Evolutionary conservation across 2,888 invertebrate species (phyloP).

Genomic region (Lycocerus yunnanus): DNA sequence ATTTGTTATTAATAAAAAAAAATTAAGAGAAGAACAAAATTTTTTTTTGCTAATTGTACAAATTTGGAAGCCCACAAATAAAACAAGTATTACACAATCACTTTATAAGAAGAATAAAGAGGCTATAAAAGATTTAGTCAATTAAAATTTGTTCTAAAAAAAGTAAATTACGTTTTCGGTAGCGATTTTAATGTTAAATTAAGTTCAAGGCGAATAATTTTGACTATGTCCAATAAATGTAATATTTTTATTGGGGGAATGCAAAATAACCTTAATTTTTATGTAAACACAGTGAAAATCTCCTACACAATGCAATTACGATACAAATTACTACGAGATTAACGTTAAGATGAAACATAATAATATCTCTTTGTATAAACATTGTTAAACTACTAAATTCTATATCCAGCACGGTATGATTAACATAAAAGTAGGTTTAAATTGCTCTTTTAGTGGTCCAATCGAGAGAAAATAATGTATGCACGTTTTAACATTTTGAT

Average conservation of each 20-base stretch:
- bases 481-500: neutral
- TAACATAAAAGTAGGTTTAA: neutral
- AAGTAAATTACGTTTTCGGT: neutral
- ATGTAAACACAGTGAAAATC: neutral
- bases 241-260: neutral
- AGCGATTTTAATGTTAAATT: neutral
- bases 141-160: neutral
- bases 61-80: neutral
- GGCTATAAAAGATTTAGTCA: neutral
- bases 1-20: no score
- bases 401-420: neutral
- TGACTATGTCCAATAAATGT: neutral
- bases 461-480: neutral
- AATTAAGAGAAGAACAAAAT: no score
- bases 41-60: neutral
- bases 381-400: neutral
- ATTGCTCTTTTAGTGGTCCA: neutral
- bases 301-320: neutral
- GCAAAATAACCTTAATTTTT: neutral
- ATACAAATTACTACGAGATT: neutral
- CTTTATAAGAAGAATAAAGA: neutral
- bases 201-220: neutral
- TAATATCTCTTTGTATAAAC: neutral
- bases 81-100: neutral
- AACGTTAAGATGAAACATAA: neutral